Evolutionary conservation across 2,797 vertebrate genomes (phyloP), one percentile per base, ranked within the genome.

Genomic region (Pogoniulus pusillus): DNA sequence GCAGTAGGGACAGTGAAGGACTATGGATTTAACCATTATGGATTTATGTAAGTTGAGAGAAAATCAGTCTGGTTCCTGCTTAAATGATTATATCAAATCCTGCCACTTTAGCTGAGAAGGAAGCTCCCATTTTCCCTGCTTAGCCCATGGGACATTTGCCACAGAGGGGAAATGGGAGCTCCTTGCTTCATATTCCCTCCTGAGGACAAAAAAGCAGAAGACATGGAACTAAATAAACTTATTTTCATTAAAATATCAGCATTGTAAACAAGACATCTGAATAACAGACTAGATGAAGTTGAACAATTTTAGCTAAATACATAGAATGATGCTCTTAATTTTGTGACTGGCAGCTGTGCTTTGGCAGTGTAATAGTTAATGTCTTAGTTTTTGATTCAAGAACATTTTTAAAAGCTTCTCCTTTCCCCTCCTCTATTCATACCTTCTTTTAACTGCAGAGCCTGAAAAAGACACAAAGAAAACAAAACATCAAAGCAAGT

Each of bases 1-100:
- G 54, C 77, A 82, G 69, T n/a, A 82, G 84, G 84, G 90, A n/a
- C 47, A 57, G 69, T 63, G 59, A 71, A 86, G 78, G 51, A 77
- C 75, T 71, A 60, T 26, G 29, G 84, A 89, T 91, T 96, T 91
- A 68, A 87, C 59, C 69, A 82, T 82, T 87, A 91, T 7, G 27
- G 86, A 86, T 84, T 92, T 93, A 87, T 0, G 2, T 62, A 92
- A 91, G 65, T 71, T 43, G 62, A 82, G 69, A 74, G 45, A 82
- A 95, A 92, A 80, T 23, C 51, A 69, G 66, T 66, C 53, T 83
- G 27, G 23, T 83, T 87, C 2, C 4, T 57, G n/a, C 59, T 89
- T 66, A 85, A 83, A 59, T 10, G 49, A 69, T 80, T 87, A 45
- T 57, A 27, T 30, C 55, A 62, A 87, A 54, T 80, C 72, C 65